These are phyloP conservation scores for Pocillopora damicornis DNA, from an alignment of 64 coral and sea anemone genomes.

Conservation along the genomic window DNA sequence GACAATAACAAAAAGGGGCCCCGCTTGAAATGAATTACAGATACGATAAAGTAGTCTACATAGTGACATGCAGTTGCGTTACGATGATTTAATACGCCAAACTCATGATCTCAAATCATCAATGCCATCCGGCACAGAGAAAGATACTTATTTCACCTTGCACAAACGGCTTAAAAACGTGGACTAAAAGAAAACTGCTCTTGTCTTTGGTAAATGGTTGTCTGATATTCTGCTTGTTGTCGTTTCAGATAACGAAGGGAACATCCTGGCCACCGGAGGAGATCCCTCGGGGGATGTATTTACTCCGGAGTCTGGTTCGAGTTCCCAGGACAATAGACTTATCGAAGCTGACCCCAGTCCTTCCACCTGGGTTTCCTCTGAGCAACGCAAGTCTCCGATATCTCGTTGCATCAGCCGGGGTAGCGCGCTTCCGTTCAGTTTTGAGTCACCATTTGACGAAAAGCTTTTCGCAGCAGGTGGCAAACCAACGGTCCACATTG, in stretches of 20 bases:
- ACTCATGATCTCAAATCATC: too few species aligned
- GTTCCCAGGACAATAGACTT: slow-evolving; percentile 20
- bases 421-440: slow-evolving; percentile 56
- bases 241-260: slow-evolving; percentile 41
- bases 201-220: neutral
- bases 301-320: neutral
- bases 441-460: slow-evolving; percentile 71
- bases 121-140: too few species aligned
- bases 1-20: neutral
- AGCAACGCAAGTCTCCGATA: slow-evolving; percentile 6
- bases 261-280: neutral
- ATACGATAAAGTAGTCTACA: too few species aligned
- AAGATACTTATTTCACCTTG: neutral
- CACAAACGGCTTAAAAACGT: too few species aligned
- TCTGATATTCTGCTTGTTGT: neutral
- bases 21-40: too few species aligned
- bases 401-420: slow-evolving; percentile 77
- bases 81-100: too few species aligned
- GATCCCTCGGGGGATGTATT: neutral
- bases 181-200: too few species aligned
- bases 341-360: neutral
- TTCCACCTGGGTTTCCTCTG: neutral
- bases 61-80: too few species aligned
- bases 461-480: slow-evolving; percentile 50
- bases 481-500: slow-evolving; percentile 87